Conservation (phyloP, 2,797 vertebrate species). For the Triplophysa yarkandensis region DNA sequence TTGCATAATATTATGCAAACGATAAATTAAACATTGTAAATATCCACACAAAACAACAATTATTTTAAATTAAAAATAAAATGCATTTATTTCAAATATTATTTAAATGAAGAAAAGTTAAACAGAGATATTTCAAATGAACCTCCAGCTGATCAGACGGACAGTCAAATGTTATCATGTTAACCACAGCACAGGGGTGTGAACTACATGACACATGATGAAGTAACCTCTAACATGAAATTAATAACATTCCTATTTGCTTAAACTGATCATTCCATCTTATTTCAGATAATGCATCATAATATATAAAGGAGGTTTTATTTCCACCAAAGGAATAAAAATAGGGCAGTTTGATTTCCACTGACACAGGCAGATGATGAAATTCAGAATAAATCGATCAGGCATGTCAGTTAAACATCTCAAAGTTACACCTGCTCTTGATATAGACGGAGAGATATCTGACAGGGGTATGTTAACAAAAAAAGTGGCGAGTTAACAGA, state of each 20-base stretch:
- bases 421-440: background rate
- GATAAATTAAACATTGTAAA: no score
- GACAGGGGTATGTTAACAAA: no score
- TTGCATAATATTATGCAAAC: no score
- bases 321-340: background rate
- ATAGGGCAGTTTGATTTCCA: background rate
- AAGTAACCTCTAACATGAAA: background rate
- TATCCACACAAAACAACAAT: no score
- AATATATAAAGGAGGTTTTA: background rate
- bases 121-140: background rate
- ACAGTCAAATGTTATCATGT: background rate
- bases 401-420: background rate
- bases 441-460: background rate
- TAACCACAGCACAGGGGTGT: background rate
- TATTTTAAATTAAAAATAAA: no score
- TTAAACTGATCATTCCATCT: background rate
- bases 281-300: background rate
- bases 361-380: background rate
- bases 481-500: no score
- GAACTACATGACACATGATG: background rate
- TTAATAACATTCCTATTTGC: background rate
- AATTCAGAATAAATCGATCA: background rate
- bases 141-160: background rate
- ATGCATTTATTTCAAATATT: no score
- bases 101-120: background rate